Evolutionary conservation across 1,140 invertebrate species (phyloP), one percentile per base, ranked within the genome.

Genomic region (Coptotermes formosanus): DNA sequence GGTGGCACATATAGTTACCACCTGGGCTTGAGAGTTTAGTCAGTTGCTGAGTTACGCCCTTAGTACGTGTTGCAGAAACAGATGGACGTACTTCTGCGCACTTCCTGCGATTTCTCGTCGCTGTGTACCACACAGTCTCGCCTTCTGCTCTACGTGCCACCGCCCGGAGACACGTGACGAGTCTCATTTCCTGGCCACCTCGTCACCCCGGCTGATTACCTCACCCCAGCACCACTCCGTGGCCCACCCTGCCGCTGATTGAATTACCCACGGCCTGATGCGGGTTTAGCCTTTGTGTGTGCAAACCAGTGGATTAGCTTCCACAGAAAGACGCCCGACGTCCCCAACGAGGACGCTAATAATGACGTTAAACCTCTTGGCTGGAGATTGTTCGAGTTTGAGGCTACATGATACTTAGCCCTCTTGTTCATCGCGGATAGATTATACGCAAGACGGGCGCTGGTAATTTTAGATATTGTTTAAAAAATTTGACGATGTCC

Each of bases 281-380:
- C n/a, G 64, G 25, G n/a, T 75, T 30, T 75, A 30, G 16, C 59
- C 59, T 64, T 64, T 64, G 59, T 64, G 25, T 64, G 59, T 64
- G 59, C 59, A 64, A 75, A 30, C 64, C n/a, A 75, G 64, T 30
- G n/a, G n/a, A 75, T 75, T 75, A 75, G 64, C 64, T 75, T 64
- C 25, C 59, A 64, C 59, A 23, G 59, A 64, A 19, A 64, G 59
- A 75, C 64, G 25, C 2, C 64, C 64, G 64, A 11, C n/a, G 6
- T 8, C 6, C 30, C 4, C 8, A n/a, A 64, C 12, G 59, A 23
- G 1, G 21, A 23, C 0, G 64, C 4, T n/a, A n/a, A 25, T 30
- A 75, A 75, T 75, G n/a, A 75, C 64, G n/a, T 75, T 75, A 75
- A 8, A 75, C 9, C 64, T 30, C 64, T 75, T 75, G 9, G n/a